Base-by-base conservation (phyloP, 2,113 vertebrate genomes). In the Melospiza georgiana region DNA sequence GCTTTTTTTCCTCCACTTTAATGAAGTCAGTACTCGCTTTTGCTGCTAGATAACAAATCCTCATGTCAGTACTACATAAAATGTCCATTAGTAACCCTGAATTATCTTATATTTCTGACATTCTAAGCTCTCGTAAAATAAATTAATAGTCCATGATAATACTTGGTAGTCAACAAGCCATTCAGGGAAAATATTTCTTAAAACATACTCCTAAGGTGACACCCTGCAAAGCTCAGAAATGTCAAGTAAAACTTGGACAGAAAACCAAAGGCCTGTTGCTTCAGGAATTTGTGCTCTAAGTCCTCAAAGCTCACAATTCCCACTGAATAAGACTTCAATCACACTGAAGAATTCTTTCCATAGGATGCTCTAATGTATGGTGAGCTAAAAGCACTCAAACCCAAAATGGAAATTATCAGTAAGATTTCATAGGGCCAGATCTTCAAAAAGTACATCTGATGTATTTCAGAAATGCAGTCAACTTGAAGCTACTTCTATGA, bases 21-120 rank as follows among this genome's bases (percentile, higher is more conserved):
- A 79, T 84, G 72, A 96, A 95, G 73, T 68, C 18, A 4, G 73
- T 57, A 84, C 48, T 63, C 2, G 0, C 63, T 94, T 87, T 67
- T 94, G 31, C 57, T 74, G 19, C n/a, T 80, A 89, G 88, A 92
- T 87, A 95, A 96, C 83, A 91, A 97, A 96, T 92, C 68, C 67
- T 28, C 2, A 0, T 77, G 71, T 87, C 83, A 92, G 67, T 80
- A 87, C 63, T 69, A 87, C 37, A 83, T 81, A 96, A 94, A 96
- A 94, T 15, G 31, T 91, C 54, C 88, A 88, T 79, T 93, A 88
- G 78, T 73, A 97, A 94, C 35, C 27, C 46, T 67, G 68, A 94
- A 72, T 63, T 46, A 95, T 95, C 89, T 93, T 92, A 39, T 63
- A 91, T 65, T 97, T 89, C 83, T 92, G 80, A 84, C 88, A 69